A percentile compares a stretch with the other conserved stretches of the same genome.
Evolutionary conservation across 1,140 invertebrate species (phyloP).

Genomic region (Ladona fulva): DNA sequence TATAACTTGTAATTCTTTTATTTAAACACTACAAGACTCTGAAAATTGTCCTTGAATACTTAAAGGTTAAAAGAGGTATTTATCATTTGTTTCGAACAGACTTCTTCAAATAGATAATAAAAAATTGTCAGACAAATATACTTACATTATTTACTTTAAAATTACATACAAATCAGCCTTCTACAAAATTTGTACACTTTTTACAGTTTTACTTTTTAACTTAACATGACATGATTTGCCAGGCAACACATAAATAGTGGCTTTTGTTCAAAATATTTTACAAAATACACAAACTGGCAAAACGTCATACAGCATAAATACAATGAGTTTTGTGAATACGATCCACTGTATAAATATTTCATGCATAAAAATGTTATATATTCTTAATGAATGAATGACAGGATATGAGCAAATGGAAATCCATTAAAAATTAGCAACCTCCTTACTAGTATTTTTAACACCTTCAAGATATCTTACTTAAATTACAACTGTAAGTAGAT

Average conservation of each 20-base stretch:
- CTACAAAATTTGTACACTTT: conserved; percentile 4
- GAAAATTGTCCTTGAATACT: not conserved
- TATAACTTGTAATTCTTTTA: not conserved
- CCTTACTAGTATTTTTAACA: not conserved
- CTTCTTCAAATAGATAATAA: not conserved
- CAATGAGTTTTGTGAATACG: conserved; percentile 1
- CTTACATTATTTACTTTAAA: conserved; percentile 9
- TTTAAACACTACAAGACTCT: not conserved
- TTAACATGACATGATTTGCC: conserved; percentile 1
- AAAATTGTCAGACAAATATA: not conserved
- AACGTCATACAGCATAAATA: not conserved
- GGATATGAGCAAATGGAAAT: conserved; percentile 1
- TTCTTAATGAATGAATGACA: not conserved
- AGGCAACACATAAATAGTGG: not conserved
- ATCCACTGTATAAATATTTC: not conserved
- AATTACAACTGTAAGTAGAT: too few species aligned
- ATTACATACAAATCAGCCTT: not conserved
- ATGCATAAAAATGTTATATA: not conserved
- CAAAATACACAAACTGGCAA: conserved; percentile 5
- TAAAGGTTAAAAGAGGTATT: conserved; percentile 1
- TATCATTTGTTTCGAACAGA: not conserved
- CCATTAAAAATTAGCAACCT: not conserved
- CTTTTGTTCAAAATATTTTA: not conserved
- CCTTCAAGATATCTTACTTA: too few species aligned
- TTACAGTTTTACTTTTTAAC: not conserved